Conservation (phyloP, 37 sponge, comb jelly and placozoan species). For the Ianthella basta region DNA sequence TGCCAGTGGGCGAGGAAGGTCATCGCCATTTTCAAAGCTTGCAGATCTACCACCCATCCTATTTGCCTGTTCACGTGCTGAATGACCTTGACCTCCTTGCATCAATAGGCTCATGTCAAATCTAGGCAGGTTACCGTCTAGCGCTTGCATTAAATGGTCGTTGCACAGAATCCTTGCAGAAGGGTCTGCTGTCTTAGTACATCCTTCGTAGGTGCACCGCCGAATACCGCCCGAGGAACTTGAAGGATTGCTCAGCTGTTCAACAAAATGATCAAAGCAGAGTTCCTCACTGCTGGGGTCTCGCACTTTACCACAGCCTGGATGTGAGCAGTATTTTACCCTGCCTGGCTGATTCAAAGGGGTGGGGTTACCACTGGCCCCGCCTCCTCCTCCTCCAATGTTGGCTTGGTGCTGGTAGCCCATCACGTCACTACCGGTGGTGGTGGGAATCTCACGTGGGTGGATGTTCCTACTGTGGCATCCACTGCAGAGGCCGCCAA, state of each 20-base stretch:
- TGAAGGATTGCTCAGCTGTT: background rate
- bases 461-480: conserved; percentile 50
- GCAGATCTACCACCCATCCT: background rate
- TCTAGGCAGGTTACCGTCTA: conserved; percentile 5
- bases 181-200: background rate
- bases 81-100: background rate
- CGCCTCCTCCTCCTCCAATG: background rate
- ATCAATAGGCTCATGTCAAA: background rate
- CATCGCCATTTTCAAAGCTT: background rate
- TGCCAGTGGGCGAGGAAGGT: background rate
- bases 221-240: background rate
- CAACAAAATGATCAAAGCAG: conserved; percentile 7
- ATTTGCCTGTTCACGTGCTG: background rate
- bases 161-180: no score
- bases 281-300: background rate
- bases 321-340: background rate
- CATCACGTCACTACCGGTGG: background rate
- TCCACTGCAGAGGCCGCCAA: conserved; percentile 47
- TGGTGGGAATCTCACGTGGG: no score
- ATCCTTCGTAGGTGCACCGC: background rate
- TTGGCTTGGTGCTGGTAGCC: background rate
- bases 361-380: background rate
- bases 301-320: background rate
- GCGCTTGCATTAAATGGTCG: background rate
- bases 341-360: no score